These are phyloP conservation scores for Phymorhynchus buccinoides DNA, from an alignment of 1,140 invertebrate genomes.

Conservation along the genomic window DNA sequence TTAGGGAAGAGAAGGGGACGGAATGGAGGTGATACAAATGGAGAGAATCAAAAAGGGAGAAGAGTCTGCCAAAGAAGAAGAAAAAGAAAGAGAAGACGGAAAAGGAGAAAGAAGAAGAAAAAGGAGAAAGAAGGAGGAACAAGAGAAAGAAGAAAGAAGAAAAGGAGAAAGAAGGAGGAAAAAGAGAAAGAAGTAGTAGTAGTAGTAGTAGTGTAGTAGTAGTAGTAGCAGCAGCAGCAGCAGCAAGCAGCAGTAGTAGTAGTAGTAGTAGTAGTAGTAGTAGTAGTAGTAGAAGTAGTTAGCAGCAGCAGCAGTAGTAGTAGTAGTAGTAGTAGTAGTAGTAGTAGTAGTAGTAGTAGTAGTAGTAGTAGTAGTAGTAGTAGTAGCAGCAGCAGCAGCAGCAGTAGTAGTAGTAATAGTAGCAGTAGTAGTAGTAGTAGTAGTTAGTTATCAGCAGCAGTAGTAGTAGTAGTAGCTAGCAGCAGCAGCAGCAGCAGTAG, in stretches of 20 bases:
- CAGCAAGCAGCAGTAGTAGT: too few relatives aligned
- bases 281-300: too few relatives aligned
- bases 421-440: neutral
- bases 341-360: conserved; percentile 16
- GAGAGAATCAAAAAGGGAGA: too few relatives aligned
- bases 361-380: conserved; percentile 13
- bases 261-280: conserved; percentile 16
- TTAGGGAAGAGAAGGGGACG: too few relatives aligned
- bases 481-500: neutral
- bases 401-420: neutral
- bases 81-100: neutral
- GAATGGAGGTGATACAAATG: too few relatives aligned
- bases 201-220: too few relatives aligned
- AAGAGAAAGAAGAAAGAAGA: neutral
- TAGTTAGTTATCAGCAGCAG: too few relatives aligned
- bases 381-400: neutral
- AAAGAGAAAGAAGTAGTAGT: too few relatives aligned
- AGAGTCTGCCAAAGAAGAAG: too few relatives aligned
- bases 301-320: neutral
- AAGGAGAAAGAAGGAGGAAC: too few relatives aligned
- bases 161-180: conserved; percentile 7
- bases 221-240: too few relatives aligned
- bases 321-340: conserved; percentile 17
- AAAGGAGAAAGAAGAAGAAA: neutral
- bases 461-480: neutral